Evolutionary conservation across 1,140 invertebrate species (phyloP), one percentile per base, ranked within the genome.

Genomic region (Drosophila novamexicana): DNA sequence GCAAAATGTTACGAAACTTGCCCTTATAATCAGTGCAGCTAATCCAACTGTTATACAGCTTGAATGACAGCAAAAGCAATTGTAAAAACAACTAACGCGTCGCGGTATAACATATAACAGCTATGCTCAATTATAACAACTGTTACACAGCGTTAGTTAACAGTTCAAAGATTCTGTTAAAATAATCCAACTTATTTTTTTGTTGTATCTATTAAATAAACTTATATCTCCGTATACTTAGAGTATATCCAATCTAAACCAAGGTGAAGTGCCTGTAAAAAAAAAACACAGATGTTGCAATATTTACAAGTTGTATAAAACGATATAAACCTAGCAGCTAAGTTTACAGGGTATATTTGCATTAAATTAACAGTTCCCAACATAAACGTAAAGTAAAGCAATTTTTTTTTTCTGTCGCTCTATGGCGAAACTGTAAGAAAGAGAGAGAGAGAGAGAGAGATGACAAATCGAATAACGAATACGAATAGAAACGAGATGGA

Each of bases 241-340:
- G 54, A 69, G 53, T 56, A 39, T 40, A 47, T 53, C 1, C n/a
- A 53, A 45, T 22, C 50, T 52, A 44, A 67, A 66, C 42, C 57
- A 86, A 70, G 82, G 63, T 86, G 73, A 86, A 86, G 82, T 86
- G 82, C 82, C 82, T 86, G 83, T 78, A 67, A 81, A 72, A 57
- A 36, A 47, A n/a, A 22, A 22, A 22, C 14, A 6, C 12, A 67
- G 37, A 81, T 68, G 78, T 81, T 81, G 82, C 82, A 85, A 85
- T 85, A 85, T 86, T 85, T 81, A 85, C 80, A 62, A 65, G 61
- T 69, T 65, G 70, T 79, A 75, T 61, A 62, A 72, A 53, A 62
- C 10, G 7, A 29, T 29, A 29, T 29, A 29, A 66, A 71, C 54
- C 36, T 83, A 80, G 77, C 54, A 40, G 37, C 47, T 80, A 83